These are phyloP conservation scores for Acipenser ruthenus DNA, from an alignment of 2,797 vertebrate genomes.

Conservation along the genomic window DNA sequence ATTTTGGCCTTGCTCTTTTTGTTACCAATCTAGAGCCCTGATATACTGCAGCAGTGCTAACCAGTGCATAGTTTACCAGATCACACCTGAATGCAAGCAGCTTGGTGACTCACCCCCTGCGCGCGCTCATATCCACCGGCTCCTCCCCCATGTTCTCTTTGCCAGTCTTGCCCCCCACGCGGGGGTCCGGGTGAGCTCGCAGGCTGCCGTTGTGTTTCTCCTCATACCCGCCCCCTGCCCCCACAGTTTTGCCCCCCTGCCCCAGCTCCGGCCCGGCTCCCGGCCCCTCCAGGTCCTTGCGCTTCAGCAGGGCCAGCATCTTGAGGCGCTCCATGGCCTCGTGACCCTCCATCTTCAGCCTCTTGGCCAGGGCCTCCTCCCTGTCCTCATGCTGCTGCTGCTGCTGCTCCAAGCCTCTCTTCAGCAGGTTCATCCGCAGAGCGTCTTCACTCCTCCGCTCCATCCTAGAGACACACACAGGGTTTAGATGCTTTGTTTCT, in stretches of 20 bases:
- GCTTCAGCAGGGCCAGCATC: slow-evolving; percentile 87
- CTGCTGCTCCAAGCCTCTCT: slow-evolving; percentile 75
- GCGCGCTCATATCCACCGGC: slow-evolving; percentile 91
- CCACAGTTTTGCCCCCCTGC: slow-evolving; percentile 25
- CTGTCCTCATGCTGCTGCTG: slow-evolving; percentile 68
- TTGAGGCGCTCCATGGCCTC: slow-evolving; percentile 94
- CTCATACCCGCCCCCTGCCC: slow-evolving; percentile 64
- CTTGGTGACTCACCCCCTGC: slow-evolving; percentile 62
- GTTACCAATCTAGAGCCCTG: too few relatives aligned
- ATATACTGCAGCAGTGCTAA: too few relatives aligned
- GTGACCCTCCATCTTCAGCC: slow-evolving; percentile 89
- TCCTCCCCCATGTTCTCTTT: slow-evolving; percentile 91
- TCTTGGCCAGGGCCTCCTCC: slow-evolving; percentile 82
- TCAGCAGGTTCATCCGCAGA: slow-evolving; percentile 82
- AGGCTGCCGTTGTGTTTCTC: slow-evolving; percentile 87
- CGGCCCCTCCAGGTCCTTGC: slow-evolving; percentile 82
- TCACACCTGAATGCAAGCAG: neutral
- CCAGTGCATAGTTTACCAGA: too few relatives aligned
- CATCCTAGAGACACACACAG: slow-evolving; percentile 59
- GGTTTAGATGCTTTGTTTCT: too few relatives aligned
- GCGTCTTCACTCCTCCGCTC: slow-evolving; percentile 90
- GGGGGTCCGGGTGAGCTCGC: slow-evolving; percentile 57
- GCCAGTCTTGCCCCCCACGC: slow-evolving; percentile 63
- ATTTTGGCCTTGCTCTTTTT: too few relatives aligned
- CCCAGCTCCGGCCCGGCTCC: slow-evolving; percentile 19